Percentiles rank a stretch among this genome's conserved stretches.
Conservation (phyloP, 2,797 vertebrate species). For the Coracias cyanogaster region DNA sequence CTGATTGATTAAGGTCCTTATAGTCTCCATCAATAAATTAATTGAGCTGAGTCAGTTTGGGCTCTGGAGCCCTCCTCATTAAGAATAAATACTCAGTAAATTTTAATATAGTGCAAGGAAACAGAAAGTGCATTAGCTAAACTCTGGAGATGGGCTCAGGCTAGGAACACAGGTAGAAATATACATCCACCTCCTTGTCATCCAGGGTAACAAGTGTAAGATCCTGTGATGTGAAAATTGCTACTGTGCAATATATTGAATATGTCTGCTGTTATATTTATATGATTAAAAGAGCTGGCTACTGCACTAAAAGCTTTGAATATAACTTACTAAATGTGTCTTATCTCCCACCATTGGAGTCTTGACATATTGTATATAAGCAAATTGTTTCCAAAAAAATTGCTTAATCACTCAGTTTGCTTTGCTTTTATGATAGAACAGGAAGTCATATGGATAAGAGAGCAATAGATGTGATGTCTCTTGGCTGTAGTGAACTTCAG, state of each 20-base stretch:
- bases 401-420: not conserved
- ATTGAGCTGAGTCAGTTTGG: slow-evolving; percentile 7
- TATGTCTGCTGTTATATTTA: not conserved
- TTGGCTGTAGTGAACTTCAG: not conserved
- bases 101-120: not conserved
- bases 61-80: slow-evolving; percentile 5
- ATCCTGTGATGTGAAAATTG: not conserved
- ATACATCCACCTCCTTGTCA: not conserved
- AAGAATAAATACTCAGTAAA: slow-evolving; percentile 11
- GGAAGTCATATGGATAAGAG: not conserved
- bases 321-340: not conserved
- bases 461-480: not conserved
- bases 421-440: not conserved
- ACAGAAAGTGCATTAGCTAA: not conserved
- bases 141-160: not conserved
- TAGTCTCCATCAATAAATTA: slow-evolving; percentile 20
- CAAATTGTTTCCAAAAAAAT: not conserved
- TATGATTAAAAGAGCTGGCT: not conserved
- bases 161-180: not conserved
- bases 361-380: not conserved
- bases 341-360: not conserved
- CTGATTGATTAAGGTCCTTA: slow-evolving; percentile 46
- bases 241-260: not conserved
- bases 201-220: not conserved
- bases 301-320: not conserved